phyloP scores from a whole-genome alignment of 2,888 invertebrate species.

The Invenusta paracnida region DNA sequence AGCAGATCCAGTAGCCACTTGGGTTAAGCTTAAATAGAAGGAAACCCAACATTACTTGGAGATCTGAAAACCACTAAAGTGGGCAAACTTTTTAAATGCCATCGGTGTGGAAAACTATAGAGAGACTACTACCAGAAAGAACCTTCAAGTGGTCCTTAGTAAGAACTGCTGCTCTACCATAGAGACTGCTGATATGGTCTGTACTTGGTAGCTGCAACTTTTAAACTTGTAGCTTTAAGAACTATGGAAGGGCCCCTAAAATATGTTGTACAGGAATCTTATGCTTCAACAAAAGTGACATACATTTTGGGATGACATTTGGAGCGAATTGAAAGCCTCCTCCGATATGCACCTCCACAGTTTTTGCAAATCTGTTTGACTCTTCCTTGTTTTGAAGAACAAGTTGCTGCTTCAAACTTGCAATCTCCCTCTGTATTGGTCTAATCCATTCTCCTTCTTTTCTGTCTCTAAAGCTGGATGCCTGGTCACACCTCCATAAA shows the following conservation, averaged over 20 bases:
- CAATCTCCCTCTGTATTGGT: neutral
- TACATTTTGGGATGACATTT: neutral
- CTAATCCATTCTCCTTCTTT: neutral
- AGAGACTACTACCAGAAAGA: neutral
- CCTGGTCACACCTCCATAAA: neutral
- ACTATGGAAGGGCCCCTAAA: neutral
- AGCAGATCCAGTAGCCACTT: neutral
- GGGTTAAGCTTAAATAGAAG: neutral
- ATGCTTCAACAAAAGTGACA: neutral
- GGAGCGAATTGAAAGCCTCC: neutral
- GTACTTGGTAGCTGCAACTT: neutral
- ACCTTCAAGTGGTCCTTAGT: neutral
- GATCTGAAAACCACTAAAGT: neutral
- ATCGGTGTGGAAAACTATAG: neutral
- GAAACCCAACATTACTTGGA: neutral
- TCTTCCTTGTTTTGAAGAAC: neutral
- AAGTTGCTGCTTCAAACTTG: neutral
- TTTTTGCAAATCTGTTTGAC: neutral
- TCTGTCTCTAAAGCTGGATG: too few species aligned
- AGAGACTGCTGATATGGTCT: neutral
- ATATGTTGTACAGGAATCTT: neutral
- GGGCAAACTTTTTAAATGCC: neutral
- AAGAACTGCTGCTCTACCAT: neutral
- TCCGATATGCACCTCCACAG: neutral
- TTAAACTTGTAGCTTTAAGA: neutral